Conservation (phyloP, 2,113 vertebrate genomes). For the Hyla sarda region DNA sequence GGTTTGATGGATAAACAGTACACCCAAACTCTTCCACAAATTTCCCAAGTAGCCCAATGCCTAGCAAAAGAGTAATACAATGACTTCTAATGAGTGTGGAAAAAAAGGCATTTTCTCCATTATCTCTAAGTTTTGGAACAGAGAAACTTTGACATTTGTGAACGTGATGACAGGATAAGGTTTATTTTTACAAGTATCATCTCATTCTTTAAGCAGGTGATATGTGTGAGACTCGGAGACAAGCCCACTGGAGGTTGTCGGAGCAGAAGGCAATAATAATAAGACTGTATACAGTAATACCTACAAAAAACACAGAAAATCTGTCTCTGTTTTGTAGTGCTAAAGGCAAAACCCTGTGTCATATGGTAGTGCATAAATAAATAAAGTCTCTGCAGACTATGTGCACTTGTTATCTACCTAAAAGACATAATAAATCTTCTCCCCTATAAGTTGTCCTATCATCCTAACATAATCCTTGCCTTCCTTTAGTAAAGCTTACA, state of each 20-base stretch:
- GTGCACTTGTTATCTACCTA: constrained; percentile 65
- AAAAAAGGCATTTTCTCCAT: not conserved
- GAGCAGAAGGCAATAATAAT: constrained; percentile 37
- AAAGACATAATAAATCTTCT: constrained; percentile 49
- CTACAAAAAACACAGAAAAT: constrained; percentile 63
- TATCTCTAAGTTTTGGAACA: not conserved
- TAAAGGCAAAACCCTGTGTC: constrained; percentile 68
- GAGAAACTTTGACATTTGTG: constrained; percentile 24
- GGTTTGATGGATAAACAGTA: not conserved
- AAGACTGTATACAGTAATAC: constrained; percentile 54
- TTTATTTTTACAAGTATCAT: constrained; percentile 7
- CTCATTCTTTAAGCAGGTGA: not conserved
- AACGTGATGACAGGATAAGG: constrained; percentile 1
- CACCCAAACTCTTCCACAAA: not conserved
- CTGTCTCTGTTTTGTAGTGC: constrained; percentile 65
- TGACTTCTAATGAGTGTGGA: not conserved
- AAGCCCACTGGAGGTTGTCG: not conserved
- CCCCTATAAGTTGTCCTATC: constrained; percentile 65
- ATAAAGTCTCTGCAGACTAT: constrained; percentile 65
- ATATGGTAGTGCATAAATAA: constrained; percentile 70
- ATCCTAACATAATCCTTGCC: constrained; percentile 66
- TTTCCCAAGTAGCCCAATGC: not conserved
- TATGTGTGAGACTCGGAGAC: not conserved
- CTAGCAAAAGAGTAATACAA: not conserved
- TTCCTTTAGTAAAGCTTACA: constrained; percentile 69